Percentiles rank a stretch among this genome's conserved stretches.
phyloP scores from a whole-genome alignment of 2,797 vertebrate genomes.

The Zenarchopterus dispar region DNA sequence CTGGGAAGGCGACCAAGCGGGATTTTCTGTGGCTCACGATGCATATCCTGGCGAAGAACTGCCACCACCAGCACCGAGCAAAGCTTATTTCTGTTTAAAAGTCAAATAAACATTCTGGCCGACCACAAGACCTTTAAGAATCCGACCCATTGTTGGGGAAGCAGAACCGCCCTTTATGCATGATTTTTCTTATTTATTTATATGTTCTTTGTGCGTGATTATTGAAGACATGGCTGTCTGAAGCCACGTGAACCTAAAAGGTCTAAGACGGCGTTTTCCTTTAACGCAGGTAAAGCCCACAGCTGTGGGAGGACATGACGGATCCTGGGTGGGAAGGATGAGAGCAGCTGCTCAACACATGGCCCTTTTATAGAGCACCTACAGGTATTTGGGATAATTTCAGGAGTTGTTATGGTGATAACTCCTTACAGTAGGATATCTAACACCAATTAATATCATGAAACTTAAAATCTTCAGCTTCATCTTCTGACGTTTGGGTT shows the following conservation, averaged over 20 bases:
- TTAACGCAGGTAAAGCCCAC: slow-evolving; percentile 22
- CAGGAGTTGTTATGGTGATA: slow-evolving; percentile 68
- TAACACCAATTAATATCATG: background rate
- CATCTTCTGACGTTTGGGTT: background rate
- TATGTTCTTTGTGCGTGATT: background rate
- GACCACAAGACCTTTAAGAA: slow-evolving; percentile 37
- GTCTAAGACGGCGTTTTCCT: slow-evolving; percentile 1
- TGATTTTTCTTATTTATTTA: slow-evolving; percentile 1
- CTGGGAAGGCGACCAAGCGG: slow-evolving; percentile 33
- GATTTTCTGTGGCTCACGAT: slow-evolving; percentile 38
- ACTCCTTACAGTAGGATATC: slow-evolving; percentile 33
- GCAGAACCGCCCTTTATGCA: slow-evolving; percentile 8
- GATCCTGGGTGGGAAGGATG: slow-evolving; percentile 41
- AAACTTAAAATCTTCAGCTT: slow-evolving; percentile 6
- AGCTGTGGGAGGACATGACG: slow-evolving; percentile 32
- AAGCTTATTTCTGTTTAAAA: slow-evolving; percentile 47
- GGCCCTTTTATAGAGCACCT: slow-evolving; percentile 69
- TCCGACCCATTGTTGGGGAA: slow-evolving; percentile 5
- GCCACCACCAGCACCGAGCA: slow-evolving; percentile 23
- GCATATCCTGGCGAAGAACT: slow-evolving; percentile 43
- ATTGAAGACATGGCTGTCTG: background rate
- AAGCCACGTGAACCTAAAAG: slow-evolving; percentile 1
- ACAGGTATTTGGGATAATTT: slow-evolving; percentile 77
- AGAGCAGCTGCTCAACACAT: slow-evolving; percentile 71
- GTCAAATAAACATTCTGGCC: slow-evolving; percentile 60